Percentiles rank a stretch among this genome's conserved stretches.
Conservation (phyloP, 2,797 vertebrate genomes). For the Sylvia borin region DNA sequence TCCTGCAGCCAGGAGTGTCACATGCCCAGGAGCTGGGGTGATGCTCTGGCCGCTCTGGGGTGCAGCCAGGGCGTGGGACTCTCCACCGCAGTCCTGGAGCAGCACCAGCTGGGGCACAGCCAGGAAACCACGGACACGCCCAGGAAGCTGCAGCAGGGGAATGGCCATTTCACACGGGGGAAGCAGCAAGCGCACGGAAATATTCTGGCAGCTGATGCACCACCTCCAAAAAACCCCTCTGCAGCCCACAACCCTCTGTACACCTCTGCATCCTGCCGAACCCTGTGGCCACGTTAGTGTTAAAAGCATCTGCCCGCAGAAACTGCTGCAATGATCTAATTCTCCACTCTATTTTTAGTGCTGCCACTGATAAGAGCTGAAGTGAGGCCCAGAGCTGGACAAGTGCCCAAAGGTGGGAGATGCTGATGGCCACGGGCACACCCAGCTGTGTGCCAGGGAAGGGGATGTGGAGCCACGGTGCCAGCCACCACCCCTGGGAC, state of each 20-base stretch:
- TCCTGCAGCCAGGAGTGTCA: fast-evolving
- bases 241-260: fast-evolving
- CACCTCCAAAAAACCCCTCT: background rate
- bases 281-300: background rate
- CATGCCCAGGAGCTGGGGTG: fast-evolving
- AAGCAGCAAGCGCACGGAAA: background rate
- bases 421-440: fast-evolving
- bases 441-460: background rate
- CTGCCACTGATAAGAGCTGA: background rate
- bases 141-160: slow-evolving; percentile 6
- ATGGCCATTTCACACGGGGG: background rate
- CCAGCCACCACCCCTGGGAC: fast-evolving
- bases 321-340: background rate
- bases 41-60: background rate
- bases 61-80: fast-evolving
- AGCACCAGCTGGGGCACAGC: background rate
- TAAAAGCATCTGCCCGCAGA: background rate
- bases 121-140: background rate
- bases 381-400: background rate
- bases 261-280: background rate
- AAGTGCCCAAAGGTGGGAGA: background rate
- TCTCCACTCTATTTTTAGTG: slow-evolving; percentile 21
- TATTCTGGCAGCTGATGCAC: background rate
- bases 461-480: background rate
- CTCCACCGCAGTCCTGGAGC: background rate